Base-by-base conservation (phyloP, 1,140 invertebrate species). In the Papilio glaucus region DNA sequence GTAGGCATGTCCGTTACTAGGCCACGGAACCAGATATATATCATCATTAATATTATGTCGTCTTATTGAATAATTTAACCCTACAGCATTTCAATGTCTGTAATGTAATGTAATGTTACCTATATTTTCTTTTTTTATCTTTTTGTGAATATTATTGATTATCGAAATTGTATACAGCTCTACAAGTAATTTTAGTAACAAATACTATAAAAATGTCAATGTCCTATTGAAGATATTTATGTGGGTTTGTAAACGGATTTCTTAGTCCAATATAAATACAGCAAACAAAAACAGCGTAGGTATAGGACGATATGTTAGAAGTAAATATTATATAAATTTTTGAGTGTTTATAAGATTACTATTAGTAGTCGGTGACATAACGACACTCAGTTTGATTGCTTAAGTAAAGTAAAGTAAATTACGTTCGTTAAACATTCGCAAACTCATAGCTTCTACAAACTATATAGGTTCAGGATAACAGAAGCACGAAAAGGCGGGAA, bases 1-100 rank as follows among this genome's bases (percentile, higher is more conserved):
- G 39, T 13, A 67, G 37, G 67, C 67, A 69, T 33, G 8, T 53
- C 24, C 18, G 42, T 69, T 53, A 15, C 21, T 67, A 37, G 33
- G 38, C 15, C 15, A 21, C 7, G 18, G 13, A 38, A 39, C 37
- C 62, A 37, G 62, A 63, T 42, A 26, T 42, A 67, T 24, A 41
- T 65, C 8, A 3, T 38, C 24, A 24, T 65, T 24, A 39, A 21
- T 39, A 65, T 62, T 15, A 33, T 62, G 29, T 26, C 9, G 13
- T 37, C 15, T 4, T n/a, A 62, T 12, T 62, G 7, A 13, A 62
- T 37, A 15, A n/a, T 57, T 49, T 49, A 49, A 21, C 7, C n/a
- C n/a, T n/a, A n/a, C n/a, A n/a, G n/a, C n/a, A n/a, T n/a, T n/a
- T n/a, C n/a, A n/a, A n/a, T n/a, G n/a, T n/a, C n/a, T n/a, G n/a